phyloP scores from a whole-genome alignment of 2,888 invertebrate genomes.

The Pharmacophagus antenor region DNA sequence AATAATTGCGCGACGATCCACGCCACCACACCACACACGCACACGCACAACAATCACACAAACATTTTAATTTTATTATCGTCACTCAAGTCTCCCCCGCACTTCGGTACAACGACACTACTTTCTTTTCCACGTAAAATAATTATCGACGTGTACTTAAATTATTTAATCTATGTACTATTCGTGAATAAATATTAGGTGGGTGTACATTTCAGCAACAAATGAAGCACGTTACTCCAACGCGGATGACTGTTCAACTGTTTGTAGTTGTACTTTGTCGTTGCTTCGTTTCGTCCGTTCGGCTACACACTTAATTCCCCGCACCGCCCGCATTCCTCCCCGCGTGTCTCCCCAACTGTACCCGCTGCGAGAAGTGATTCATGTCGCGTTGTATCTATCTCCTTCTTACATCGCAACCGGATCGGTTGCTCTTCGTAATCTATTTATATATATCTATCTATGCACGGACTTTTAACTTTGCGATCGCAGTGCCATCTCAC shows the following conservation, averaged over 20 bases:
- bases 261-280: constrained; percentile 68
- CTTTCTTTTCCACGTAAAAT: constrained; percentile 48
- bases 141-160: constrained; percentile 46
- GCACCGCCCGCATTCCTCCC: constrained; percentile 57
- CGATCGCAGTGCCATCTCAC: constrained; percentile 44
- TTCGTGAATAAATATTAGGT: constrained; percentile 47
- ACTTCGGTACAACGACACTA: constrained; percentile 40
- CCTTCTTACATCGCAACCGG: constrained; percentile 79
- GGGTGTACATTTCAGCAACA: constrained; percentile 47
- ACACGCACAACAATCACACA: constrained; percentile 54
- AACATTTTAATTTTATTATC: constrained; percentile 52
- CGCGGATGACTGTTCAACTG: constrained; percentile 76
- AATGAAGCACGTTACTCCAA: constrained; percentile 62
- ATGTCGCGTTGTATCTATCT: constrained; percentile 81
- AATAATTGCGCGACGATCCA: constrained; percentile 79
- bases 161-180: constrained; percentile 46
- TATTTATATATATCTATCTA: constrained; percentile 73
- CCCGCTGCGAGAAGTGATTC: constrained; percentile 78
- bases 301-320: constrained; percentile 44
- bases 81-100: constrained; percentile 61
- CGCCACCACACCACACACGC: constrained; percentile 65
- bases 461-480: constrained; percentile 72
- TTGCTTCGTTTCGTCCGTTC: constrained; percentile 65
- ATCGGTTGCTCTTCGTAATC: constrained; percentile 79
- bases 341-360: constrained; percentile 59